A percentile compares a stretch with the other conserved stretches of the same genome.
Conservation (phyloP, 2,888 invertebrate genomes). For the Thereva unica region DNA sequence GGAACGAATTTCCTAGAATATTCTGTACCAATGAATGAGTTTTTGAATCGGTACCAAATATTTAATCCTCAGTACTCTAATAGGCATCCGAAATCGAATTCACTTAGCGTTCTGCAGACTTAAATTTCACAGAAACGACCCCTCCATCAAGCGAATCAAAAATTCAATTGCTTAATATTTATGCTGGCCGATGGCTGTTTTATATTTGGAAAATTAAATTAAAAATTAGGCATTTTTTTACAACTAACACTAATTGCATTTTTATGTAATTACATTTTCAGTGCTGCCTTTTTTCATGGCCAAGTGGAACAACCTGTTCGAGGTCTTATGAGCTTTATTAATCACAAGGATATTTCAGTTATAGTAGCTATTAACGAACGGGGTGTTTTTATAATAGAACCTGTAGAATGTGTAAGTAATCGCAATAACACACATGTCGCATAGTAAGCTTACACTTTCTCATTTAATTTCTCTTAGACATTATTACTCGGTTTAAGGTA, state of each 20-base stretch:
- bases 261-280: constrained; percentile 52
- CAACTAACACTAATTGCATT: background rate
- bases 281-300: constrained; percentile 92
- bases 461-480: constrained; percentile 62
- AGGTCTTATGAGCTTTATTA: constrained; percentile 80
- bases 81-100: no score
- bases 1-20: no score
- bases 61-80: no score
- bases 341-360: constrained; percentile 85
- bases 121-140: no score
- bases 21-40: no score
- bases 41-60: no score
- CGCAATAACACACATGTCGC: background rate
- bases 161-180: no score
- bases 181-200: no score
- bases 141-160: no score
- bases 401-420: constrained; percentile 75
- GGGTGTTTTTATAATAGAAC: constrained; percentile 85
- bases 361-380: constrained; percentile 84
- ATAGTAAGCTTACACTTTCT: background rate
- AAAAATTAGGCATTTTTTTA: no score
- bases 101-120: no score
- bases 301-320: constrained; percentile 91
- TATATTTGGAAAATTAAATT: no score
- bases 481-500: constrained; percentile 82